A percentile compares a stretch with the other conserved stretches of the same genome.
phyloP scores from a whole-genome alignment of 1,140 invertebrate species.

The Periplaneta americana region DNA sequence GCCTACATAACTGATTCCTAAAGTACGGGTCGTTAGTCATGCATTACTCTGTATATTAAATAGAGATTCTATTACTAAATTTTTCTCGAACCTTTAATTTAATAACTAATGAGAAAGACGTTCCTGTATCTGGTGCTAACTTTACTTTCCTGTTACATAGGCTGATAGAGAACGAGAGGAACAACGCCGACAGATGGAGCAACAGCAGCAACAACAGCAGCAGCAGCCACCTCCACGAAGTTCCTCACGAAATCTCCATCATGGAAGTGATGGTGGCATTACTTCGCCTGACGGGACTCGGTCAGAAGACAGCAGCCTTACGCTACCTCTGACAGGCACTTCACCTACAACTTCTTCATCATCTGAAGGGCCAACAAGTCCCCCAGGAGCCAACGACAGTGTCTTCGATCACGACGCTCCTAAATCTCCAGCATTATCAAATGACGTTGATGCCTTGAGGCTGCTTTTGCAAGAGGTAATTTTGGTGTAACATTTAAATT shows the following conservation, averaged over 20 bases:
- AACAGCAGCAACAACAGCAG: constrained; percentile 16
- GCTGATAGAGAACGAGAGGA: constrained; percentile 84
- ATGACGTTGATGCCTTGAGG: constrained; percentile 54
- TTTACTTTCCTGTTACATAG: constrained; percentile 41
- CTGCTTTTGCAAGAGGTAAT: constrained; percentile 68
- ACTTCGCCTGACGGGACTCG: constrained; percentile 1
- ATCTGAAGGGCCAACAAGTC: constrained; percentile 52
- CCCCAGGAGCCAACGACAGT: constrained; percentile 10
- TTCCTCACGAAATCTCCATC: neutral
- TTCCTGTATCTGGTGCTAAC: no score
- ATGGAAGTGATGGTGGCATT: neutral
- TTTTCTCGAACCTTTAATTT: no score
- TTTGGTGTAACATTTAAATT: neutral
- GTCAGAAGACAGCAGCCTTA: constrained; percentile 19
- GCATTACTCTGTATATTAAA: no score
- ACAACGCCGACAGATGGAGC: constrained; percentile 33
- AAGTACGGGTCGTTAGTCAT: no score
- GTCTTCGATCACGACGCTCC: constrained; percentile 9
- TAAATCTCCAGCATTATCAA: constrained; percentile 45
- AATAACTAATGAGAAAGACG: no score
- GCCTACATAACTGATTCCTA: no score
- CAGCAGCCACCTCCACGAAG: neutral
- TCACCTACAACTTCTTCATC: constrained; percentile 14
- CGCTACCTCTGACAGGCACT: constrained; percentile 11
- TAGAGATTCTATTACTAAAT: no score